These are phyloP conservation scores for Galeopsomyia nigrocyanea DNA, from an alignment of 2,888 invertebrate genomes.

Conservation along the genomic window DNA sequence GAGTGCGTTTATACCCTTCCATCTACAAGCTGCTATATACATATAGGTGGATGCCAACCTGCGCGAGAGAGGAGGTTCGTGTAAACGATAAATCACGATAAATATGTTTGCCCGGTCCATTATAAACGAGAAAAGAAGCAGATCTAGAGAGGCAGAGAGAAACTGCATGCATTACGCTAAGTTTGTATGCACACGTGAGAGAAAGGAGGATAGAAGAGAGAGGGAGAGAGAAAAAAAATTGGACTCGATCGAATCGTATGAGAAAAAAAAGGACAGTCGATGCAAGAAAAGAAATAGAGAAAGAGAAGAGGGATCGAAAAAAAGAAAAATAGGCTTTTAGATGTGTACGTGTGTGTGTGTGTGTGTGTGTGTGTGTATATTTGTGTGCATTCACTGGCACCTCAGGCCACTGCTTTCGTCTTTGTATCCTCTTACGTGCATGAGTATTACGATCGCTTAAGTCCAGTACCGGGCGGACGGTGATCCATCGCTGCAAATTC, in stretches of 20 bases:
- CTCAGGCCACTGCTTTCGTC: constrained; percentile 52
- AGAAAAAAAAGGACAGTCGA: constrained; percentile 34
- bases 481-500: constrained; percentile 65
- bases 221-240: constrained; percentile 42
- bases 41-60: constrained; percentile 43
- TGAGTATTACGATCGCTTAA: constrained; percentile 67
- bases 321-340: constrained; percentile 18
- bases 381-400: constrained; percentile 42
- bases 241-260: constrained; percentile 40
- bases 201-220: constrained; percentile 25
- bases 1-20: constrained; percentile 50
- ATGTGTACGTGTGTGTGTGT: constrained; percentile 7
- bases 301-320: constrained; percentile 41
- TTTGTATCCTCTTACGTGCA: constrained; percentile 49
- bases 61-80: constrained; percentile 57
- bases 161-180: constrained; percentile 52
- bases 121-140: constrained; percentile 57
- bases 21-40: constrained; percentile 42
- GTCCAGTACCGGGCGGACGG: constrained; percentile 64
- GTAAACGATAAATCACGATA: constrained; percentile 67
- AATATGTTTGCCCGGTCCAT: constrained; percentile 64
- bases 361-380: constrained; percentile 20
- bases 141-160: constrained; percentile 41
- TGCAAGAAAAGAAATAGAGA: constrained; percentile 28
- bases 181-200: constrained; percentile 25